Base-by-base conservation (phyloP, 2,113 vertebrate genomes). In the Silurus meridionalis region DNA sequence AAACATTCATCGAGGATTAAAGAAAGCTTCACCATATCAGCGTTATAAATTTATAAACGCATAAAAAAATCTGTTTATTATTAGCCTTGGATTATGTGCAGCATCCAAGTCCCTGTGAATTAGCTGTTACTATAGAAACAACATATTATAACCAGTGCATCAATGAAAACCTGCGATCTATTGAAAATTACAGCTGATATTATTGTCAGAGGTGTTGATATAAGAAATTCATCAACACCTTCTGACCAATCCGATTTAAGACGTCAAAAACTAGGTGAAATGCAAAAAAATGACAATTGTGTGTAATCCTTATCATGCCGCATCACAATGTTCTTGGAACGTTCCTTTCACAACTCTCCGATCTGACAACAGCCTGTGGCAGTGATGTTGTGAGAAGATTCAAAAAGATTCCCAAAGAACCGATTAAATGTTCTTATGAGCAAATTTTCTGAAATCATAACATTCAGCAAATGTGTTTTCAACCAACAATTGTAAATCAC, bases 61-160 rank as follows among this genome's bases (percentile, higher is more conserved):
- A 74, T 50, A 77, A 53, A 52, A 2, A 74, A 50, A 74, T 14
- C 23, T 77, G 50, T 55, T 77, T 77, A 25, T 74, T 74, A 50
- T 77, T 75, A 75, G 72, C 48, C 48, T 75, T 75, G n/a, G 48
- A 75, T 53, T 53, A 55, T 53, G 52, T 55, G 50, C 23, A n/a
- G 2, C 23, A 15, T 77, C 19, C 25, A 37, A 60, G 15, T 28
- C 15, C 25, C 15, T 60, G 25, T 46, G 57, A 60, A 58, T 58
- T 58, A 28, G 55, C 52, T 25, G 77, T 79, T 79, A 58, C 77
- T 80, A 60, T 80, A 80, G 78, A 60, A 80, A 80, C 78, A 80
- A 11, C 55, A 60, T 58, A 58, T 19, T 37, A 46, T 60, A 25
- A 15, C 13, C 23, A 78, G 52, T 55, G 55, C 52, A 15, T 77